These are phyloP conservation scores for Enteromius treurensis DNA, from an alignment of 2,797 vertebrate species.

Conservation along the genomic window DNA sequence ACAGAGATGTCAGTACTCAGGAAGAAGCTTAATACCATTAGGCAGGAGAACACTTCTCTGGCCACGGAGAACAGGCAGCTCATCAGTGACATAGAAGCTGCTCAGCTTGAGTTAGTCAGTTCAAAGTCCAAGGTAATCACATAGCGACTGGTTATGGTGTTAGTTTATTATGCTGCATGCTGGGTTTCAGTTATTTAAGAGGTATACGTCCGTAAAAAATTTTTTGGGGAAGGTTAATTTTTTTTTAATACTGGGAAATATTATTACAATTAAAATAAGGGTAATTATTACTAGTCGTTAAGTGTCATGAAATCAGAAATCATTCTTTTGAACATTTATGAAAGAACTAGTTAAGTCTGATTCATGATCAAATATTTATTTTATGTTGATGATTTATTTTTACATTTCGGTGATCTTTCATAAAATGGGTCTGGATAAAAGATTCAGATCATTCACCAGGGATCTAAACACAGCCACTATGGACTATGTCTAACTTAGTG, in stretches of 20 bases:
- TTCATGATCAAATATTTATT: background rate
- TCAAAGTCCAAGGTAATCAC: constrained; percentile 71
- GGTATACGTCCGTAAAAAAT: background rate
- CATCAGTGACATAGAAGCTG: constrained; percentile 73
- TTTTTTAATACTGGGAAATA: background rate
- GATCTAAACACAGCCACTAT: background rate
- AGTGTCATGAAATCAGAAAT: background rate
- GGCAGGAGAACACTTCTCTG: constrained; percentile 76
- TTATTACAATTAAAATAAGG: background rate
- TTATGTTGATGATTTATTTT: background rate
- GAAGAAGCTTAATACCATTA: constrained; percentile 74
- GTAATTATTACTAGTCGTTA: background rate
- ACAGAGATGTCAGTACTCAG: constrained; percentile 72
- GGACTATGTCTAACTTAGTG: background rate
- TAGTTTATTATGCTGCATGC: background rate
- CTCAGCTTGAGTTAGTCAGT: constrained; percentile 77
- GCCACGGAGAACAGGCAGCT: constrained; percentile 77
- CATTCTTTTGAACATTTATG: background rate
- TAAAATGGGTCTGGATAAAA: background rate
- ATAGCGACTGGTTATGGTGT: background rate
- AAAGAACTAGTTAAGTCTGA: background rate
- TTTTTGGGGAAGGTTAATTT: background rate
- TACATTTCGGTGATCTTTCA: background rate
- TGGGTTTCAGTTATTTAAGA: background rate
- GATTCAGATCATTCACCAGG: background rate